phyloP scores from a whole-genome alignment of 2,113 vertebrate species.

The Cynocephalus volans region DNA sequence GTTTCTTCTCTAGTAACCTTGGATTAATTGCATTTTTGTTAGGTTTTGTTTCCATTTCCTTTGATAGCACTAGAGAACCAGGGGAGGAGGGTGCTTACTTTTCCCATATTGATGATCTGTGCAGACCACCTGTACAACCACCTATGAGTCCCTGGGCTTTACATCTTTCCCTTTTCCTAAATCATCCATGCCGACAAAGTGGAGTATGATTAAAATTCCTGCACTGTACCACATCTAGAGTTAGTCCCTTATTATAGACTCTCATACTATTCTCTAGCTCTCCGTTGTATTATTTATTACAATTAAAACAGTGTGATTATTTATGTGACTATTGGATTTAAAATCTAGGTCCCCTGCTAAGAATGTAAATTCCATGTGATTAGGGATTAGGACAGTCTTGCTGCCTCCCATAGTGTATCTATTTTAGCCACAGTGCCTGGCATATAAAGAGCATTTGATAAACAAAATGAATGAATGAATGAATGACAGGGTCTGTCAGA shows the following conservation, averaged over 20 bases:
- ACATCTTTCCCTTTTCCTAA: background rate
- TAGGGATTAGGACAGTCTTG: background rate
- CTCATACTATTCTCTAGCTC: background rate
- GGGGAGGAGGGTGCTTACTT: background rate
- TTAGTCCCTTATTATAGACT: background rate
- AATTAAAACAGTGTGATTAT: background rate
- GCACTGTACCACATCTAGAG: background rate
- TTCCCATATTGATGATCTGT: background rate
- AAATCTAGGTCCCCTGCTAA: background rate
- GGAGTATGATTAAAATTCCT: background rate
- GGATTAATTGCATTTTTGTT: background rate
- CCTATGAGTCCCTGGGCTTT: background rate
- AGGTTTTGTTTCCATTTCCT: slow-evolving; percentile 1
- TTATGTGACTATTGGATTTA: background rate
- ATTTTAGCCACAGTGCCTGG: background rate
- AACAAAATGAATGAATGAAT: background rate
- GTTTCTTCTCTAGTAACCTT: background rate
- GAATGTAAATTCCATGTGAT: background rate
- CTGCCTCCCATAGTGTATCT: background rate
- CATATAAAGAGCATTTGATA: background rate
- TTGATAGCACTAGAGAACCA: background rate
- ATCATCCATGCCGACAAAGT: background rate
- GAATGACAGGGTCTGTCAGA: background rate
- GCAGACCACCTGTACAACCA: background rate
- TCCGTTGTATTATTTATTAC: background rate